phyloP scores from a whole-genome alignment of 2,113 vertebrate species.

The Baryphthengus martii region DNA sequence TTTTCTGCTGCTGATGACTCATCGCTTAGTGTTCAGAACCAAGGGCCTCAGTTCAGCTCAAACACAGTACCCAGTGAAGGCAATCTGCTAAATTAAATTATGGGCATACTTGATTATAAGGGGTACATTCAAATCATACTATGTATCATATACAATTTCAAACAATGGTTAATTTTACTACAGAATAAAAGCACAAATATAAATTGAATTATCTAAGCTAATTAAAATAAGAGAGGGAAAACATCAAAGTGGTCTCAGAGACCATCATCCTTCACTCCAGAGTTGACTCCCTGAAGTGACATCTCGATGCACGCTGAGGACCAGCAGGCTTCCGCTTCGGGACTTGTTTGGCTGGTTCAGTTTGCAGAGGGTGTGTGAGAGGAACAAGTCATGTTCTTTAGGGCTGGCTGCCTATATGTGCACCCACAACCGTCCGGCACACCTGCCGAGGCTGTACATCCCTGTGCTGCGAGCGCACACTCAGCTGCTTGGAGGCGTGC shows the following conservation, averaged over 20 bases:
- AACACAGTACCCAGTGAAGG: not conserved
- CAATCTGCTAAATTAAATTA: not conserved
- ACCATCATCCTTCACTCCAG: not conserved
- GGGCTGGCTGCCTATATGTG: fast-evolving
- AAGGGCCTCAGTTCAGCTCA: not conserved
- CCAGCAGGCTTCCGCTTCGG: not conserved
- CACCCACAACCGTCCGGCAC: fast-evolving
- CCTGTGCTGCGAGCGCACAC: fast-evolving
- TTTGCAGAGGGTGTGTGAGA: not conserved
- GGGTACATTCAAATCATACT: not conserved
- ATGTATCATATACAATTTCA: not conserved
- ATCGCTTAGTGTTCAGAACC: not conserved
- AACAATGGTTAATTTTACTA: not conserved
- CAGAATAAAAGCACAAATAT: not conserved
- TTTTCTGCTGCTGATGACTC: not conserved
- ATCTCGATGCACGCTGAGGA: not conserved
- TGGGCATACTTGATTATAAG: not conserved
- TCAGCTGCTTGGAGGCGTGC: fast-evolving
- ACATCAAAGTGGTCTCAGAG: not conserved
- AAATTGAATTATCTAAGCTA: not conserved
- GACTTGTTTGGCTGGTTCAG: not conserved
- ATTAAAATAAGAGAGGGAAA: not conserved
- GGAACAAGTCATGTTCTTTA: fast-evolving
- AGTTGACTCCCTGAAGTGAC: not conserved
- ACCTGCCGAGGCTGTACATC: fast-evolving